Percentiles rank a stretch among this genome's conserved stretches.
Conservation (phyloP, 2,797 vertebrate genomes). For the Pseudochirops corinnae region DNA sequence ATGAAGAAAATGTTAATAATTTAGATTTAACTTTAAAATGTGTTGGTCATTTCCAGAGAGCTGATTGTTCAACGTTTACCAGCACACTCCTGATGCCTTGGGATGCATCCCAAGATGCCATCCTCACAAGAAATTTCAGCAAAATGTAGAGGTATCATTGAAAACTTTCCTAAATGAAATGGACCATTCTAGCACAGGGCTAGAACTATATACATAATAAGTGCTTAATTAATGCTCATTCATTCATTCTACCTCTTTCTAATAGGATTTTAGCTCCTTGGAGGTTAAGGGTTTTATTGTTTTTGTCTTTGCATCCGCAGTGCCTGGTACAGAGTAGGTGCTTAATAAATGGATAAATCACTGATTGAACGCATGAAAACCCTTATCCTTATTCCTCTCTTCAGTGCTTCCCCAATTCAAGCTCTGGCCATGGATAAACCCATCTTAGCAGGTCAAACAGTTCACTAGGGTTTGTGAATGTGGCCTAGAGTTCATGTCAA, state of each 20-base stretch:
- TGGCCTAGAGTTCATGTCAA: conserved; percentile 65
- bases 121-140: not conserved
- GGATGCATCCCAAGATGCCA: not conserved
- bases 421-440: not conserved
- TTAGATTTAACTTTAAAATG: not conserved
- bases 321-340: not conserved
- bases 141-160: not conserved
- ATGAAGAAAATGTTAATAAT: not conserved
- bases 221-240: not conserved
- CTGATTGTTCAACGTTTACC: not conserved
- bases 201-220: too few relatives aligned
- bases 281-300: not conserved
- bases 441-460: not conserved
- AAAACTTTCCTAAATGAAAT: not conserved
- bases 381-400: not conserved
- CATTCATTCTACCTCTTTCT: not conserved
- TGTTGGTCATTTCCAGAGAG: not conserved
- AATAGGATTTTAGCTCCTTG: not conserved
- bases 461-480: not conserved
- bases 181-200: not conserved
- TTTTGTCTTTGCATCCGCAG: not conserved
- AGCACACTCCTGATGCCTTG: not conserved
- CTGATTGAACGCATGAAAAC: conserved; percentile 8
- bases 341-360: not conserved
- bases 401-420: not conserved